Base-by-base conservation (phyloP, 2,888 invertebrate species). In the Machimus atricapillus region DNA sequence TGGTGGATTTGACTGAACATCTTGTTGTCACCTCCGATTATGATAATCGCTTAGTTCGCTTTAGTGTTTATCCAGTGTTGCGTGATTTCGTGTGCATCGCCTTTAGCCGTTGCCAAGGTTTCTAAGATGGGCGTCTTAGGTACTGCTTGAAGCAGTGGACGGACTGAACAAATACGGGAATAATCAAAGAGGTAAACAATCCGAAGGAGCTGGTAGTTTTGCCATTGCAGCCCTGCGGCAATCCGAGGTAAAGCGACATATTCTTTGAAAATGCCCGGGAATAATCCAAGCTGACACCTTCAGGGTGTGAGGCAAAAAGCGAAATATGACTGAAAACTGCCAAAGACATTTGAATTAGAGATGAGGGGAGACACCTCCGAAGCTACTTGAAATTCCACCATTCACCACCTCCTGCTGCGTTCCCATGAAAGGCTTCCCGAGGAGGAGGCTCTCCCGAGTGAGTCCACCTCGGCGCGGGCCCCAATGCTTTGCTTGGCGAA, bases 11-110 rank as follows among this genome's bases (percentile, higher is more conserved):
- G 86, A 86, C 82, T 87, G 78, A 88, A 88, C 87, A 88, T 87
- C 87, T 87, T 88, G 88, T 88, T 88, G 88, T 88, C 88, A 88
- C 88, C 88, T 88, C 88, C 86, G 88, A 88, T 88, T 88, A 88
- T 77, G 88, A 88, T 88, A 88, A 88, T 88, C 88, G 88, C 78
- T 88, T 88, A 87, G 88, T 88, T 87, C 88, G 86, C 87, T 88
- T 88, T 88, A 86, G 87, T 88, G 88, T 88, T 88, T 87, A 87
- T 87, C 79, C 87, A 87, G 85, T 87, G 88, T 88, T 87, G 88
- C 88, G 87, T 87, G 86, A 86, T 86, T 86, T 86, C 23, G 66
- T 66, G 66, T 66, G 66, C 66, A 66, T 66, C 16, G 27, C 34
- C 52, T 23, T 81, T 27, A 31, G 81, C 27, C 52, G 31, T 56